phyloP scores from a whole-genome alignment of 2,113 vertebrate genomes.

The Coryphaenoides rupestris region DNA sequence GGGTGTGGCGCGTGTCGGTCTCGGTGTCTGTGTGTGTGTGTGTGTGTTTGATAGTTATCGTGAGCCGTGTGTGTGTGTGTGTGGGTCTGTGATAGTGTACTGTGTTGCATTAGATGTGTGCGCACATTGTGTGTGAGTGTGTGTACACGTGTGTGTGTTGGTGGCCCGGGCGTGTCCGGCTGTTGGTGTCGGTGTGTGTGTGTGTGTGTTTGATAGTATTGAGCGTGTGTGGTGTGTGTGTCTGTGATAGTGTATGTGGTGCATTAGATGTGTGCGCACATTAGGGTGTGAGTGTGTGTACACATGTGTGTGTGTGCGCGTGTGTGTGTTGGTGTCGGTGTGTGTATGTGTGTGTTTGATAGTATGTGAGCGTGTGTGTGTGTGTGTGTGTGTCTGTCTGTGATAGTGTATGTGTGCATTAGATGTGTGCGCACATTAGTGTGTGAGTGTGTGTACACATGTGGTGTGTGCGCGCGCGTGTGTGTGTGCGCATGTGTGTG shows the following conservation, averaged over 20 bases:
- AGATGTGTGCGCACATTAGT: neutral
- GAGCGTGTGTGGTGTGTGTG: too few species aligned
- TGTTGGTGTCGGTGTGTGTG: neutral
- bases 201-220: neutral
- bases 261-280: neutral
- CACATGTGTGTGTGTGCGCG: neutral
- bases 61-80: neutral
- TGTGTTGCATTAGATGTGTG: neutral
- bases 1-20: neutral
- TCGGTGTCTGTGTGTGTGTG: neutral
- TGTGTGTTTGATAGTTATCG: too few species aligned
- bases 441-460: neutral
- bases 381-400: neutral
- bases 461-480: neutral
- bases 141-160: neutral
- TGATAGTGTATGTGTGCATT: neutral
- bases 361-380: neutral
- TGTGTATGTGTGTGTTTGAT: too few species aligned
- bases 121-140: neutral
- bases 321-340: neutral
- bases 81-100: neutral
- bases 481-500: neutral
- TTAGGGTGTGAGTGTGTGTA: too few species aligned
- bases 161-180: neutral
- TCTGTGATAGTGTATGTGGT: neutral